These are phyloP conservation scores for Athene noctua DNA, from an alignment of 2,113 vertebrate genomes.

Conservation along the genomic window DNA sequence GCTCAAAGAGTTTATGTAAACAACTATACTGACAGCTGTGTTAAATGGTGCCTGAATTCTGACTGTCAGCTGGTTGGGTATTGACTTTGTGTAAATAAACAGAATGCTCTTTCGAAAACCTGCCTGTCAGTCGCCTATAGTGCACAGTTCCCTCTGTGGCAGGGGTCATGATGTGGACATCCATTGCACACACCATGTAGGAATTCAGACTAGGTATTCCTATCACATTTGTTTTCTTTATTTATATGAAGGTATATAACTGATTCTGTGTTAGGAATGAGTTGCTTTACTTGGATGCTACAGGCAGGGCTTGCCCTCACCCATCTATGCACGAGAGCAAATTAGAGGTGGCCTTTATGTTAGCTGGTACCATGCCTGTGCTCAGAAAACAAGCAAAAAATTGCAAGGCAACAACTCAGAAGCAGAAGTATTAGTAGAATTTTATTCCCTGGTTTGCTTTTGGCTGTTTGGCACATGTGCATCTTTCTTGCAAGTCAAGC, in stretches of 20 bases:
- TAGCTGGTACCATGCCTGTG: not conserved
- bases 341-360: not conserved
- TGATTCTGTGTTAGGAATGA: not conserved
- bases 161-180: accelerated
- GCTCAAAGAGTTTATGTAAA: not conserved
- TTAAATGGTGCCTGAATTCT: not conserved
- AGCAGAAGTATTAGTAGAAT: not conserved
- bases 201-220: not conserved
- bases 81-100: not conserved
- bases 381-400: not conserved
- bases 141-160: not conserved
- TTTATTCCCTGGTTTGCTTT: not conserved
- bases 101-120: not conserved
- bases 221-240: not conserved
- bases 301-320: not conserved
- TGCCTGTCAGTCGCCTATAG: not conserved
- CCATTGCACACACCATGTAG: accelerated
- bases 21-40: not conserved
- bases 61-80: not conserved
- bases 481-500: not conserved
- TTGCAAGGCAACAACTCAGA: not conserved
- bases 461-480: not conserved
- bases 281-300: not conserved
- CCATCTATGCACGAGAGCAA: not conserved
- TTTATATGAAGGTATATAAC: not conserved